Evolutionary conservation across 2,797 vertebrate species (phyloP), one percentile per base, ranked within the genome.

Genomic region (Ispidina picta): DNA sequence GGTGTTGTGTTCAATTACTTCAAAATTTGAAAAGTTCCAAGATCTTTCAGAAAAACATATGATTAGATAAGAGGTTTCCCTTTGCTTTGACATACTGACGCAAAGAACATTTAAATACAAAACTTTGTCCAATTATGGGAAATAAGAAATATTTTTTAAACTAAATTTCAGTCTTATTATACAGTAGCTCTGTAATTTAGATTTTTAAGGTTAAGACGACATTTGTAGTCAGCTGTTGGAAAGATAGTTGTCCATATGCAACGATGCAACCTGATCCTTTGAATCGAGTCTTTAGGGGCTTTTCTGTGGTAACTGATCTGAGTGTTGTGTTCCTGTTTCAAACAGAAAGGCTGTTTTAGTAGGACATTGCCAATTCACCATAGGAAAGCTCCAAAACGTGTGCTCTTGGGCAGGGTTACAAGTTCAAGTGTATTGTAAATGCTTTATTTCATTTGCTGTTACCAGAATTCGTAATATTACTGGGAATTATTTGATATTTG

Each of bases 61-160:
- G 26, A 56, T 93, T 84, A 56, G 63, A 25, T 80, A 44, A 60
- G 63, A 37, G 25, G 83, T 93, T 76, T 69, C n/a, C 33, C 31
- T 63, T 88, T 88, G 8, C 65, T 88, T 63, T 90, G 60, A 14
- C 29, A 55, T 90, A 59, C 69, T 63, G 70, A 15, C 3, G 44
- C 46, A 63, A 79, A 58, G 37, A 41, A 17, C 33, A 31, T 60
- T 66, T 72, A 58, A 55, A 74, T 51, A 39, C 15, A 68, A 83
- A 75, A 16, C 48, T 72, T 72, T 81, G 6, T 21, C 43, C 1
- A 1, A 48, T 72, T 66, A 31, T 0, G 25, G 51, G 39, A 58
- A 78, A 22, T 26, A 31, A 64, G 43, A 89, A 75, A 20, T 68
- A 56, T 2, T 64, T 75, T 82, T 62, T 26, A 33, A 31, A 64